Evolutionary conservation across 1,140 invertebrate species (phyloP).

Genomic region (Yoshiicerus persimilis): DNA sequence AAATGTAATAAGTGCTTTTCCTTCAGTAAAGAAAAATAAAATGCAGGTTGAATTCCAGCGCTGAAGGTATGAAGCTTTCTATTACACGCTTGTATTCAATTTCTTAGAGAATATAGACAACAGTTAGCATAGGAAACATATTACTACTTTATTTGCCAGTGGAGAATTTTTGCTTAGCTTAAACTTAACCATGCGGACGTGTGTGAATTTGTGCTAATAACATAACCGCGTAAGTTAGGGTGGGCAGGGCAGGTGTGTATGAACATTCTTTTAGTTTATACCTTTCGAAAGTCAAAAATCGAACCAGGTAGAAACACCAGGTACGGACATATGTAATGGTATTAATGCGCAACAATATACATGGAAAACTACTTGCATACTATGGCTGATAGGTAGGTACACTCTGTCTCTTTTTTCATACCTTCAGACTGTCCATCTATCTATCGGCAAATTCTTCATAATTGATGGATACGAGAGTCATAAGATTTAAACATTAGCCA

Average conservation of each 20-base stretch:
- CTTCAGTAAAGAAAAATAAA: too few relatives aligned
- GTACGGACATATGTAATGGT: background rate
- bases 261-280: background rate
- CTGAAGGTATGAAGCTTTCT: too few relatives aligned
- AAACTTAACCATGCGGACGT: too few relatives aligned
- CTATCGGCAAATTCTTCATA: conserved; percentile 12
- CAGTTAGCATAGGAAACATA: too few relatives aligned
- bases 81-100: too few relatives aligned
- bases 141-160: too few relatives aligned
- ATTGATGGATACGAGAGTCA: conserved; percentile 8
- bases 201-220: background rate
- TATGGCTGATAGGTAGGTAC: background rate
- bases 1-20: too few relatives aligned
- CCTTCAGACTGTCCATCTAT: conserved; percentile 2
- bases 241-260: background rate
- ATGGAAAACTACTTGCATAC: background rate
- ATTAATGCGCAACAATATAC: background rate
- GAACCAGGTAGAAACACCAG: background rate
- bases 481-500: background rate
- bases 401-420: background rate
- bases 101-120: too few relatives aligned
- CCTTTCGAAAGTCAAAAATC: too few relatives aligned
- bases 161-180: too few relatives aligned
- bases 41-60: too few relatives aligned
- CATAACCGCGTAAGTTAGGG: background rate